Base-by-base conservation (phyloP, 2,113 vertebrate species). In the Gnathochromis pfefferi region DNA sequence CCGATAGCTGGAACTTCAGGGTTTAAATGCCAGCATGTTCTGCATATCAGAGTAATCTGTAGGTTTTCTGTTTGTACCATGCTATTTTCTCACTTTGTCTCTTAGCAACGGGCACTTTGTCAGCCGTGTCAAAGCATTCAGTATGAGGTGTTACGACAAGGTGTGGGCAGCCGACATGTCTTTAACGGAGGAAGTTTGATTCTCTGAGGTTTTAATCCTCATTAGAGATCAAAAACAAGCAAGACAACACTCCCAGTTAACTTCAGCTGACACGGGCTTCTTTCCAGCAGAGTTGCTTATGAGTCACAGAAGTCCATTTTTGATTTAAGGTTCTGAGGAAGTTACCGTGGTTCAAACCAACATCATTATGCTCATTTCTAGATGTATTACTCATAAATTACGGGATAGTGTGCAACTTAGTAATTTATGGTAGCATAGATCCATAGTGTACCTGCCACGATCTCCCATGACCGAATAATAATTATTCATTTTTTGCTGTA, bases 101-200 rank as follows among this genome's bases (percentile, higher is more conserved):
- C 94, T 91, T 92, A 94, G 94, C 94, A 95, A 94, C 94, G 49
- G 90, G 81, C 86, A 82, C 85, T 82, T 83, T 89, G 85, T 92
- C 84, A 80, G 78, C 85, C 12, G 17, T 40, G 87, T 88, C 83
- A 85, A 51, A 85, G 82, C 80, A 3, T 28, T 87, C 82, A 35
- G 79, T 86, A 81, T 33, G 47, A 91, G 88, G 89, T 88, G 83
- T 84, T 81, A 80, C 35, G 26, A 81, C 51, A 42, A 88, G 54
- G 65, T 84, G 90, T 89, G 91, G 94, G 89, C 89, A 90, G 88
- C 82, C 45, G 5, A 70, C 82, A 10, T 9, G 87, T 85, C 89
- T 85, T 81, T 33, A 7, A 49, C 57, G 5, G n/a, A 53, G 23
- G 17, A 21, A 31, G 75, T 87, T 83, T 85, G 83, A 89, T 87